Evolutionary conservation across 2,113 vertebrate genomes (phyloP), one percentile per base, ranked within the genome.

Genomic region (Gobio gobio): DNA sequence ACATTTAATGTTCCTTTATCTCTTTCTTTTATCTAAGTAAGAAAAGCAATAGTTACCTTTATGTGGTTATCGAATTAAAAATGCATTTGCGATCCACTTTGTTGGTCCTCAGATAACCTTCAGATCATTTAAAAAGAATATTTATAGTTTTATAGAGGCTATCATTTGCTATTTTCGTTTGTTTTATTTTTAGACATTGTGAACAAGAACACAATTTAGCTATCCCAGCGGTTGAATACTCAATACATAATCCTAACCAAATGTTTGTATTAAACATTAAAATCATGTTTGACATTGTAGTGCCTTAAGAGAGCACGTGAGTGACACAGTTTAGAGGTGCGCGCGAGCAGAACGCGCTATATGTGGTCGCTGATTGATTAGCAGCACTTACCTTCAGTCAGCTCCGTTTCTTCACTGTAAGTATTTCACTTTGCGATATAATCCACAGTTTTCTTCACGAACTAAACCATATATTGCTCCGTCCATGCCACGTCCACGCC

Each of bases 381-480:
- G 76, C 22, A 64, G 59, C 78, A 49, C 78, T 81, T 81, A 81
- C 59, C 78, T 16, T 68, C 59, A 66, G 61, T 22, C 78, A 81
- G 61, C 24, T 51, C 61, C 40, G 24, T 22, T 13, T 81, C 63
- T 81, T 66, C 56, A 79, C 36, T 59, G 33, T 14, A 78, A 43
- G 76, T 78, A 61, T 45, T 29, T 26, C 61, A 68, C 61, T 81
- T 74, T 64, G 47, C 59, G 43, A 63, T 70, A 58, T 77, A 77
- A 51, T 85, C 86, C 85, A 75, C 83, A 70, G 61, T 49, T 73
- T 36, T 82, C 51, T 87, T 74, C 72, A 36, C 68, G 54, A 18
- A 73, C 73, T 20, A 78, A 56, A 40, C 33, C 75, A 47, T 4
- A 64, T 24, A 75, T 14, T 49, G 45, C 36, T 78, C 51, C 26